Evolutionary conservation across 1,140 invertebrate species (phyloP).

Genomic region (Monochamus saltuarius): DNA sequence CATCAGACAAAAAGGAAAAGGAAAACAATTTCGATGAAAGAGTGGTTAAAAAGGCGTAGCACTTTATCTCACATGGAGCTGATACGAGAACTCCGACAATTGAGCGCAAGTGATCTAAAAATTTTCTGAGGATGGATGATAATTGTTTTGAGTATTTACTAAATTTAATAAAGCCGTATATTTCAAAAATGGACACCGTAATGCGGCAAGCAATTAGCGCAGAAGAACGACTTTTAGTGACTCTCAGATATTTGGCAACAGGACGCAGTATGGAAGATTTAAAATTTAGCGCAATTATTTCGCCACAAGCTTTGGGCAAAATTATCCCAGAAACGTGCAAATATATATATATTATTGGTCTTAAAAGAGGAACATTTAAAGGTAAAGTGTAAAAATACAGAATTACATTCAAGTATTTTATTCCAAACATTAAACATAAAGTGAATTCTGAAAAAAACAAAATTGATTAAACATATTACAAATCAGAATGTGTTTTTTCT

Average conservation of each 20-base stretch:
- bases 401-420: too few species aligned
- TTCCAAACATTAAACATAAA: neutral
- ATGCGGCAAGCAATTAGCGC: conserved; percentile 33
- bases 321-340: conserved; percentile 43
- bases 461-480: conserved; percentile 1
- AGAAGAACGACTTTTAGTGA: conserved; percentile 36
- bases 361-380: conserved; percentile 5
- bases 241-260: conserved; percentile 40
- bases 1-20: too few species aligned
- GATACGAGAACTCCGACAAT: conserved; percentile 19
- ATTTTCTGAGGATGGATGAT: conserved; percentile 13
- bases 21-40: too few species aligned
- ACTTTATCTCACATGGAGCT: conserved; percentile 19
- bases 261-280: conserved; percentile 31
- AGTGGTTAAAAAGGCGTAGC: conserved; percentile 18
- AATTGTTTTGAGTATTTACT: conserved; percentile 8
- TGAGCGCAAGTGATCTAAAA: conserved; percentile 18
- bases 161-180: conserved; percentile 32
- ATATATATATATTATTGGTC: too few species aligned
- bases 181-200: conserved; percentile 36
- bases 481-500: neutral
- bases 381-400: neutral
- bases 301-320: conserved; percentile 35
- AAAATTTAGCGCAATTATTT: conserved; percentile 42
- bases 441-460: neutral